Evolutionary conservation across 2,113 vertebrate species (phyloP).

Genomic region (Phainopepla nitens): DNA sequence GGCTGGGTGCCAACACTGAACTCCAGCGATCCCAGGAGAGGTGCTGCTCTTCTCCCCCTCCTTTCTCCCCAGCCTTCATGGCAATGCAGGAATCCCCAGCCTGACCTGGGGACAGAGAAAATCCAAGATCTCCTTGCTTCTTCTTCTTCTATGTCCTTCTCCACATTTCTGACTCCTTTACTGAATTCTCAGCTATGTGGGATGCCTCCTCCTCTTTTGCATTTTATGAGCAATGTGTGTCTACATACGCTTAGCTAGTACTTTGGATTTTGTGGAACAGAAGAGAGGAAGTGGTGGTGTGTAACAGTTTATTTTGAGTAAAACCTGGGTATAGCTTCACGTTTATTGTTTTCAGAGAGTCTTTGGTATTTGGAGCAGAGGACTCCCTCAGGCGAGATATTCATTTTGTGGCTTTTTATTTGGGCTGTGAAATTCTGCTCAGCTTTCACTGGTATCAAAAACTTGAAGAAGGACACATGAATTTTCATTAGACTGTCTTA

Average conservation of each 20-base stretch:
- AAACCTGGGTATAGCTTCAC: not conserved
- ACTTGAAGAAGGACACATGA: not conserved
- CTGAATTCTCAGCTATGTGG: not conserved
- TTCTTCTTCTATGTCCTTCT: not conserved
- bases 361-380: not conserved
- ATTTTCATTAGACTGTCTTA: not conserved
- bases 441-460: not conserved
- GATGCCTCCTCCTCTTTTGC: not conserved
- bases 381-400: not conserved
- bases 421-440: not conserved
- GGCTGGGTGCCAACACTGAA: not conserved
- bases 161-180: not conserved
- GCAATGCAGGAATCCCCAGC: not conserved
- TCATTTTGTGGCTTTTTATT: not conserved
- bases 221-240: not conserved
- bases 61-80: not conserved
- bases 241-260: not conserved
- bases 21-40: not conserved
- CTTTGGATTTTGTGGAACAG: not conserved
- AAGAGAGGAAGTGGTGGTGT: not conserved
- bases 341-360: not conserved
- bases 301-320: not conserved
- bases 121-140: not conserved
- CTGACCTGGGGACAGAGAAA: accelerated
- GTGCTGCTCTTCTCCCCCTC: accelerated